Percentiles rank a stretch among this genome's conserved stretches.
Conservation (phyloP, 2,797 vertebrate species). For the Pangasius sanitwongsei region DNA sequence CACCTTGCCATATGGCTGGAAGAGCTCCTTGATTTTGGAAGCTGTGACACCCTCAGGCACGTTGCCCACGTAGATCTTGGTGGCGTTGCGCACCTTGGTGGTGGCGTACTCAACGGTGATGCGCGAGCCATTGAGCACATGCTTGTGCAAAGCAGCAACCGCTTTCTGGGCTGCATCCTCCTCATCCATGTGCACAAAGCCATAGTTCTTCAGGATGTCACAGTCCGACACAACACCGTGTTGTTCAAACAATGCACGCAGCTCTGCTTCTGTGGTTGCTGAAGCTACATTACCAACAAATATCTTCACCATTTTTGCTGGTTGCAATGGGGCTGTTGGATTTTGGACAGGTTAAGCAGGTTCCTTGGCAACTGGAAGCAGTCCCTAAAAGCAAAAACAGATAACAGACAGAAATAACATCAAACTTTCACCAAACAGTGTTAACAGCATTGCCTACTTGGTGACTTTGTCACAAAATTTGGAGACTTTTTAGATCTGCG, state of each 20-base stretch:
- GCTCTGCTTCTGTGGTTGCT: conserved; percentile 66
- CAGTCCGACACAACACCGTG: conserved; percentile 74
- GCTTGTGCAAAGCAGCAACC: conserved; percentile 69
- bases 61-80: conserved; percentile 77
- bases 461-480: background rate
- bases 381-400: conserved; percentile 4
- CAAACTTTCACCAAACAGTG: background rate
- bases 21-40: conserved; percentile 70
- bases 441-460: background rate
- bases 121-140: conserved; percentile 69
- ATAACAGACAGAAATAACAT: background rate
- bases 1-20: conserved; percentile 72
- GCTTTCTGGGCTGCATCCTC: conserved; percentile 72
- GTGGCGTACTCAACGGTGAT: conserved; percentile 75
- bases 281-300: conserved; percentile 73
- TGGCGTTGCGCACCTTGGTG: conserved; percentile 75
- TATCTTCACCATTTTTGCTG: conserved; percentile 72
- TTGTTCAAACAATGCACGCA: conserved; percentile 69
- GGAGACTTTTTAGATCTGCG: background rate
- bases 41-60: conserved; percentile 70
- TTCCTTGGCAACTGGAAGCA: conserved; percentile 21
- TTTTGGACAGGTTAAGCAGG: background rate
- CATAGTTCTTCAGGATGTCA: conserved; percentile 75
- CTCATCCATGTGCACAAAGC: conserved; percentile 76
- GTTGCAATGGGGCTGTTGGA: background rate